Percentiles rank a stretch among this genome's conserved stretches.
Conservation (phyloP, 2,888 invertebrate species). For the Dasypolia templi region DNA sequence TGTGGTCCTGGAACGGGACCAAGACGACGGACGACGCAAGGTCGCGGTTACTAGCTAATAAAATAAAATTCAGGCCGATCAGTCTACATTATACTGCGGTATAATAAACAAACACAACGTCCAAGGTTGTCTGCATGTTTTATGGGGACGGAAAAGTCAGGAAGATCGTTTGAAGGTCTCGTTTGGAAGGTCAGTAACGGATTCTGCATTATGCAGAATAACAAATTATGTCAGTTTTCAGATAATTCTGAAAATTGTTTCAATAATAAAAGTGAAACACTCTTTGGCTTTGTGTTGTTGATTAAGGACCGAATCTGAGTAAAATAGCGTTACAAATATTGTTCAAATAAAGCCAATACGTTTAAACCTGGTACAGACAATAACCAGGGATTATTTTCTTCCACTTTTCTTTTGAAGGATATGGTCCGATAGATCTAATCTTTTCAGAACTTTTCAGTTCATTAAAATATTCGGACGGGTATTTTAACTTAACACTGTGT, state of each 20-base stretch:
- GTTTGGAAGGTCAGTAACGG: conserved; percentile 16
- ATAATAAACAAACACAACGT: conserved; percentile 66
- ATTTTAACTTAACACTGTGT: not conserved
- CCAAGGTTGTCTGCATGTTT: conserved; percentile 68
- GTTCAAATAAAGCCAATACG: not conserved
- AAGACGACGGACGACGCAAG: conserved; percentile 75
- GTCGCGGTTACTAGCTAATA: conserved; percentile 78
- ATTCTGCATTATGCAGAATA: not conserved
- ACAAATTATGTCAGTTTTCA: not conserved
- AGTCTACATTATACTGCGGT: conserved; percentile 56
- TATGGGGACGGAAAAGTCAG: conserved; percentile 45
- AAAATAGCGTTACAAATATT: not conserved
- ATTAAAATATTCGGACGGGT: not conserved
- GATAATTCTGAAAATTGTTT: not conserved
- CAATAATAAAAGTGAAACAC: not conserved
- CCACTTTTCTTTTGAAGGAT: not conserved
- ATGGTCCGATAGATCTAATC: not conserved
- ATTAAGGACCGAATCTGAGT: too few species aligned
- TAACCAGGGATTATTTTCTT: not conserved
- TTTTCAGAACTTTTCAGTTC: not conserved
- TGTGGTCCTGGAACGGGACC: conserved; percentile 78
- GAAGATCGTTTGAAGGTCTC: conserved; percentile 41
- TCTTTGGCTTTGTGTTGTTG: not conserved
- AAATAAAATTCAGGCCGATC: conserved; percentile 62
- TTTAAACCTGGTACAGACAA: not conserved